Base-by-base conservation (phyloP, 2,797 vertebrate genomes). In the Typhlichthys eigenmanni region DNA sequence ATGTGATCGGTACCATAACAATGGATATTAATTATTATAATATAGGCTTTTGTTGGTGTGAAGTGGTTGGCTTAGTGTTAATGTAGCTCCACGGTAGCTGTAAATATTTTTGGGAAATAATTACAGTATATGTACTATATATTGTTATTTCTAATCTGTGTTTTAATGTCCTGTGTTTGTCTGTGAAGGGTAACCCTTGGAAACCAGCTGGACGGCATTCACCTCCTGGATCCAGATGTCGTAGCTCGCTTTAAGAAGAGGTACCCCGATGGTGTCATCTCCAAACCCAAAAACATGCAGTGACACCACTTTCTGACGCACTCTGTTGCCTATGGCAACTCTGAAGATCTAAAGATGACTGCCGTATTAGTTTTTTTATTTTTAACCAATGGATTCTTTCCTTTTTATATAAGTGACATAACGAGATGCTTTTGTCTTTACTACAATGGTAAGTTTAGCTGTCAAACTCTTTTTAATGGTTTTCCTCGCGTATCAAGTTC, bases 191-290 rank as follows among this genome's bases (percentile, higher is more conserved):
- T 97, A 62, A 97, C 96, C 1, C 90, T 97, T 1, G 96, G 96
- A 65, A 98, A 98, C 82, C 96, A 98, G 83, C 81, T 98, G 24
- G 96, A 98, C 17, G 95, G 95, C 3, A 98, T 98, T 72, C 96
- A 98, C 60, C 88, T 98, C 43, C 70, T 98, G 83, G 96, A 98
- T 72, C 95, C 95, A 0, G 96, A 98, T 8, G 95, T 98, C 0
- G 95, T 98, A 56, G 93, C 93, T 29, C 93, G 94, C 19, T 98
- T 98, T 76, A 97, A 96, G 88, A 92, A 95, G 72, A 90, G 93
- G 1, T 96, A 98, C 76, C 95, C 96, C 0, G 95, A 96, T 14
- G 95, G 96, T 11, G 93, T 97, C 73, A 97, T 98, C 82, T 94
- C 94, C 74, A 97, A 96, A 89, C 95, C 95, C 62, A 95, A 95